Conservation (phyloP, 2,113 vertebrate genomes). For the Oreamnos americanus region DNA sequence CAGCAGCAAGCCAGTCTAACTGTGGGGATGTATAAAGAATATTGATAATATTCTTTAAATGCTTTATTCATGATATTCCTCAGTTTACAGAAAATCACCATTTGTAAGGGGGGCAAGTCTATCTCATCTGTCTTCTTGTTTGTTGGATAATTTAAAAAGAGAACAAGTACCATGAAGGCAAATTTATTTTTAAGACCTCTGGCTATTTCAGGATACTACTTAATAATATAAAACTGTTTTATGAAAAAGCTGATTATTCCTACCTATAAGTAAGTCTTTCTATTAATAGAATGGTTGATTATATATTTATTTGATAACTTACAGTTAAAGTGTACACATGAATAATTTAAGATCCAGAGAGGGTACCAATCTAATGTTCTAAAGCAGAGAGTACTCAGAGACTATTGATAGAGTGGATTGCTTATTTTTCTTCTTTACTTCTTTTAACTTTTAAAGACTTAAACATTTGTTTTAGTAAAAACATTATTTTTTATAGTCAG, state of each 20-base stretch:
- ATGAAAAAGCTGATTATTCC: not conserved
- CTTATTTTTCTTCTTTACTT: not conserved
- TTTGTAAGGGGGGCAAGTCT: not conserved
- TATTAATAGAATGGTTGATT: not conserved
- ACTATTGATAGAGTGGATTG: not conserved
- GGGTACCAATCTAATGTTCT: not conserved
- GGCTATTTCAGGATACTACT: not conserved
- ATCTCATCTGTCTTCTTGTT: not conserved
- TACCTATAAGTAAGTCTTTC: not conserved
- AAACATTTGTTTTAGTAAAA: not conserved
- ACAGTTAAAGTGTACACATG: not conserved
- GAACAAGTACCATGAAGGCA: not conserved
- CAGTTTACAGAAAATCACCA: not conserved
- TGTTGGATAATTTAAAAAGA: not conserved
- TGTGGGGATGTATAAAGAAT: not conserved
- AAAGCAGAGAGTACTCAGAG: not conserved
- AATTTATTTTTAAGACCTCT: not conserved
- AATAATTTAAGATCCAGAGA: not conserved
- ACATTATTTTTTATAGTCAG: not conserved
- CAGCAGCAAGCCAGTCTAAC: not conserved
- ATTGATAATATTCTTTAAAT: not conserved
- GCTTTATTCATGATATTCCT: not conserved
- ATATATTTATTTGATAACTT: not conserved
- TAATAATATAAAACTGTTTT: conserved; percentile 19
- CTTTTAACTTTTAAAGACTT: not conserved